A percentile compares a stretch with the other conserved stretches of the same genome.
Evolutionary conservation across 2,113 vertebrate genomes (phyloP).

Genomic region (Piprites chloris): DNA sequence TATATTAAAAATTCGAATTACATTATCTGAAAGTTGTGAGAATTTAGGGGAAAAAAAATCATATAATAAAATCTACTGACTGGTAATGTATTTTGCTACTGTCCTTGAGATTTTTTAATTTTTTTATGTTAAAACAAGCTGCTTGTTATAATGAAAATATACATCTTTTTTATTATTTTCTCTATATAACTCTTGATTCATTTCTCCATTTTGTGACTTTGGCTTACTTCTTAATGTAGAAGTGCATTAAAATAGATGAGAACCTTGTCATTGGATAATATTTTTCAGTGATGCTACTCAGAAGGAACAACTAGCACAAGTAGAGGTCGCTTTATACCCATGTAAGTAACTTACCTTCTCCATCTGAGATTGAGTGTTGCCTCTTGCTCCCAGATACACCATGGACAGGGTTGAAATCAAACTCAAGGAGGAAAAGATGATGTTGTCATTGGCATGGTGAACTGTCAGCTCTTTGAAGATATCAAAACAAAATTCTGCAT

Average conservation of each 20-base stretch:
- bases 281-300: neutral
- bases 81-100: neutral
- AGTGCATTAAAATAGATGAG: neutral
- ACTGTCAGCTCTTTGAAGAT: constrained; percentile 75
- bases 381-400: constrained; percentile 81
- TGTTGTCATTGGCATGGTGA: constrained; percentile 59
- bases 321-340: neutral
- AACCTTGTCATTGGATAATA: neutral
- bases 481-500: constrained; percentile 77
- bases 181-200: neutral
- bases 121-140: neutral
- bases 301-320: neutral
- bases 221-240: neutral
- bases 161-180: neutral
- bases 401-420: constrained; percentile 82
- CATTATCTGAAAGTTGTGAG: neutral
- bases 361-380: constrained; percentile 81
- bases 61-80: neutral
- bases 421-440: constrained; percentile 83
- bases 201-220: neutral
- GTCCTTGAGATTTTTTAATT: neutral
- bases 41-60: neutral
- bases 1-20: neutral
- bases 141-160: neutral
- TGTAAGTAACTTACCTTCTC: constrained; percentile 73